Evolutionary conservation across 2,113 vertebrate species (phyloP).

Genomic region (Scomber colias): DNA sequence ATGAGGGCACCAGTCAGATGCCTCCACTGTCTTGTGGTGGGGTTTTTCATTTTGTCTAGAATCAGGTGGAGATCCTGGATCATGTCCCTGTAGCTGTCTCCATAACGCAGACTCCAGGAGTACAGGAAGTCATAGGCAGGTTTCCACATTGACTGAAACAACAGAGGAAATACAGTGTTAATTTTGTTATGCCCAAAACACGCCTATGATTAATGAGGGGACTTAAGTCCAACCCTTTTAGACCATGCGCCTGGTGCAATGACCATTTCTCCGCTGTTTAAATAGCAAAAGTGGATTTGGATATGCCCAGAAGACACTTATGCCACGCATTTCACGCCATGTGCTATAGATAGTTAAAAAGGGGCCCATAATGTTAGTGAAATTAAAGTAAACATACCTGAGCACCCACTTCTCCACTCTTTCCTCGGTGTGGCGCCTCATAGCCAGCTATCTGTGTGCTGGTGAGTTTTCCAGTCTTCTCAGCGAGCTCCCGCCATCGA

Average conservation of each 20-base stretch:
- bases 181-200: too few species aligned
- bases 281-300: too few species aligned
- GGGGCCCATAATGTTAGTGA: too few species aligned
- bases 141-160: slow-evolving; percentile 96
- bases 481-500: slow-evolving; percentile 93
- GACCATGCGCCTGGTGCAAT: too few species aligned
- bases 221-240: too few species aligned
- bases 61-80: slow-evolving; percentile 94
- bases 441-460: slow-evolving; percentile 91
- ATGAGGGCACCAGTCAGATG: slow-evolving; percentile 93
- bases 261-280: too few species aligned
- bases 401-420: slow-evolving; percentile 82
- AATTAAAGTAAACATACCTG: slow-evolving; percentile 82
- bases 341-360: too few species aligned
- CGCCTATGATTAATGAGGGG: too few species aligned
- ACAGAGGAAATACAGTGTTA: slow-evolving; percentile 14
- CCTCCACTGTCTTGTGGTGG: slow-evolving; percentile 94
- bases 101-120: slow-evolving; percentile 91
- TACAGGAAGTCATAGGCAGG: slow-evolving; percentile 98
- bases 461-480: slow-evolving; percentile 89
- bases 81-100: slow-evolving; percentile 90
- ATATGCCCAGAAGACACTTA: too few species aligned
- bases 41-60: slow-evolving; percentile 96
- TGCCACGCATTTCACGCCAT: too few species aligned
- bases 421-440: slow-evolving; percentile 91